Percentiles rank a stretch among this genome's conserved stretches.
These are phyloP conservation scores for Rhyacophila brunnea DNA, from an alignment of 1,140 invertebrate species.

Conservation along the genomic window DNA sequence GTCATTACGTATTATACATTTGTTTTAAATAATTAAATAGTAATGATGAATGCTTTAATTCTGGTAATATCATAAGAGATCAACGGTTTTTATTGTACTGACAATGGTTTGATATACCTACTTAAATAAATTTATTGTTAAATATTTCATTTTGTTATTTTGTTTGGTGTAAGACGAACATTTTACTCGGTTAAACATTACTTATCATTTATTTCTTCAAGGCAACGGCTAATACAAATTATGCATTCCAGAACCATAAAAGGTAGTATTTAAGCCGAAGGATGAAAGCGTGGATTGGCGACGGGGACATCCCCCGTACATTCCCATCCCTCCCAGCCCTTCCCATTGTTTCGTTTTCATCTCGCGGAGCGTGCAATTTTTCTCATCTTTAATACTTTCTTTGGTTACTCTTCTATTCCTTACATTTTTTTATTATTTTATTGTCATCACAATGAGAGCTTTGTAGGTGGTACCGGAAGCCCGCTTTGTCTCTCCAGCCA, in stretches of 20 bases:
- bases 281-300: background rate
- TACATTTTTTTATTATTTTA: slow-evolving; percentile 26
- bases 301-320: background rate
- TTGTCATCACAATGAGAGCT: slow-evolving; percentile 29
- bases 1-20: too few species aligned
- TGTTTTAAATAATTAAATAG: too few species aligned
- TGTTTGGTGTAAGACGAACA: too few species aligned
- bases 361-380: slow-evolving; percentile 30
- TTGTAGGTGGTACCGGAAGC: slow-evolving; percentile 21
- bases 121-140: too few species aligned
- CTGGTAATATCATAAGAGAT: too few species aligned
- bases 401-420: slow-evolving; percentile 20
- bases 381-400: slow-evolving; percentile 32
- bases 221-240: background rate
- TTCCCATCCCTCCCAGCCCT: background rate
- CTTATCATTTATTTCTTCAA: background rate
- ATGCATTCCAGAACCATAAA: background rate
- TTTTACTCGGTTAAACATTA: too few species aligned
- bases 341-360: slow-evolving; percentile 31
- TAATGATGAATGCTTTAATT: too few species aligned
- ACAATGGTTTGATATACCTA: too few species aligned
- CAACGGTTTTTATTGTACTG: too few species aligned
- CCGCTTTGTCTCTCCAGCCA: slow-evolving; percentile 26
- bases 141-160: too few species aligned
- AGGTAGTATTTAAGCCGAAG: background rate